Conservation (phyloP, 1,140 invertebrate species). For the Drosophila ohnishii region DNA sequence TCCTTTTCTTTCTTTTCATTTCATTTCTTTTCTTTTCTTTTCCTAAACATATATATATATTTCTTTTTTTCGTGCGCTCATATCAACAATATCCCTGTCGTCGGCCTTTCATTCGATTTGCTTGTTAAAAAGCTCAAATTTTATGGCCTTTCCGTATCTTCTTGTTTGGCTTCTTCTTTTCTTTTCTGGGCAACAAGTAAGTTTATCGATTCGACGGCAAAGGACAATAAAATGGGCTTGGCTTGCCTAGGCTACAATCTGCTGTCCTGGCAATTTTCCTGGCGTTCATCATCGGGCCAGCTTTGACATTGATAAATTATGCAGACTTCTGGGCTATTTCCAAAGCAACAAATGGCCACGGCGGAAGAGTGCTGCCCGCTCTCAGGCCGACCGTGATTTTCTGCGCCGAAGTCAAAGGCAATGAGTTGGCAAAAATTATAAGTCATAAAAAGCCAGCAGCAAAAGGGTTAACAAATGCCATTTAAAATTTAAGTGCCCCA, state of each 20-base stretch:
- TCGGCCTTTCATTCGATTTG: slow-evolving; percentile 75
- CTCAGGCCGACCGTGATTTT: slow-evolving; percentile 18
- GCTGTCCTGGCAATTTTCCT: slow-evolving; percentile 58
- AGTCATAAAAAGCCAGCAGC: slow-evolving; percentile 64
- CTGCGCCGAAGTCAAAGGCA: slow-evolving; percentile 50
- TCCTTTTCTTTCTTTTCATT: slow-evolving; percentile 36
- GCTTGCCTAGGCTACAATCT: slow-evolving; percentile 61
- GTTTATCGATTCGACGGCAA: slow-evolving; percentile 63
- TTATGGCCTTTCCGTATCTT: slow-evolving; percentile 65
- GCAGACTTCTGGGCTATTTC: slow-evolving; percentile 35
- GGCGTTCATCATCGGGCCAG: slow-evolving; percentile 68
- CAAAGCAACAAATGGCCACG: slow-evolving; percentile 65
- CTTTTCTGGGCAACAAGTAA: slow-evolving; percentile 61
- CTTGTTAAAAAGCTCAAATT: slow-evolving; percentile 81
- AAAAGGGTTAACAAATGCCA: slow-evolving; percentile 64
- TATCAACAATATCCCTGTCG: slow-evolving; percentile 59
- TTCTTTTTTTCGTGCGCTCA: slow-evolving; percentile 27
- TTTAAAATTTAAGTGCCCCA: slow-evolving; percentile 74
- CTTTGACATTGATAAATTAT: slow-evolving; percentile 80
- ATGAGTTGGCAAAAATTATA: slow-evolving; percentile 80
- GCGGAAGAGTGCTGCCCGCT: slow-evolving; percentile 26
- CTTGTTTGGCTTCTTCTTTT: slow-evolving; percentile 18
- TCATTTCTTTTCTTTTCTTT: slow-evolving; percentile 45
- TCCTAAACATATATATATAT: slow-evolving; percentile 14
- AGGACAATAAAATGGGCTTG: slow-evolving; percentile 24